Percentiles rank a stretch among this genome's conserved stretches.
Evolutionary conservation across 2,113 vertebrate genomes (phyloP).

Genomic region (Neotoma lepida): DNA sequence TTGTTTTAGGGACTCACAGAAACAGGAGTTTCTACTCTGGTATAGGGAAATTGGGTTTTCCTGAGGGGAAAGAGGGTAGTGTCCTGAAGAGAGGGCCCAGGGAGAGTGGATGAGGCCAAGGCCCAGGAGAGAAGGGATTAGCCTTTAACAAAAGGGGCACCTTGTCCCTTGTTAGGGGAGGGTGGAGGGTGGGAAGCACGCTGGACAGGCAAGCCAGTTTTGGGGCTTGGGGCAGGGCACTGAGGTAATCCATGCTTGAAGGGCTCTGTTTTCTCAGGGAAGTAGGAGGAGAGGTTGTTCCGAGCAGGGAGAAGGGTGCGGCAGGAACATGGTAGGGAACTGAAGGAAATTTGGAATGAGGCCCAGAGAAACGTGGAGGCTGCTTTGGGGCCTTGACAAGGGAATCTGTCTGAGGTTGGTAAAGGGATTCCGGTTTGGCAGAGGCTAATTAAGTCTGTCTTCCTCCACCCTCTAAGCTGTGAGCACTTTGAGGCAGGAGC

Average conservation of each 20-base stretch:
- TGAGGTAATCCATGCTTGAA: constrained; percentile 76
- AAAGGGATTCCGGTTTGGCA: background rate
- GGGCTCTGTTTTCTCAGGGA: constrained; percentile 78
- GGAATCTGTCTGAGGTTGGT: background rate
- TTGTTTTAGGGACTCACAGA: background rate
- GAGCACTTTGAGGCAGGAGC: background rate
- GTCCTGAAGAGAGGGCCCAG: constrained; percentile 6
- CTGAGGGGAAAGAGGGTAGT: constrained; percentile 21
- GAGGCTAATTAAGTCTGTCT: background rate
- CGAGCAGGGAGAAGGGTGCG: constrained; percentile 5
- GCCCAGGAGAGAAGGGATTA: constrained; percentile 55
- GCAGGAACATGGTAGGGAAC: constrained; percentile 29
- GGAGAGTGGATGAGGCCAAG: constrained; percentile 43
- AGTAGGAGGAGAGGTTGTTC: constrained; percentile 63
- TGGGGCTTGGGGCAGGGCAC: constrained; percentile 12
- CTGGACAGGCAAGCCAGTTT: constrained; percentile 25
- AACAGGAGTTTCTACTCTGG: background rate
- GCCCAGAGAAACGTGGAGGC: constrained; percentile 47
- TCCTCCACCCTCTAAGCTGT: background rate
- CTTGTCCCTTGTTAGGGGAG: constrained; percentile 63
- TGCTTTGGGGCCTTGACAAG: background rate
- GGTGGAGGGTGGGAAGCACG: constrained; percentile 62
- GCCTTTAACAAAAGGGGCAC: constrained; percentile 65
- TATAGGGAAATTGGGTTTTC: background rate
- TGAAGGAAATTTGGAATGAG: constrained; percentile 58